A percentile compares a stretch with the other conserved stretches of the same genome.
These are phyloP conservation scores for Lophochroa leadbeateri DNA, from an alignment of 2,113 vertebrate genomes.

Conservation along the genomic window DNA sequence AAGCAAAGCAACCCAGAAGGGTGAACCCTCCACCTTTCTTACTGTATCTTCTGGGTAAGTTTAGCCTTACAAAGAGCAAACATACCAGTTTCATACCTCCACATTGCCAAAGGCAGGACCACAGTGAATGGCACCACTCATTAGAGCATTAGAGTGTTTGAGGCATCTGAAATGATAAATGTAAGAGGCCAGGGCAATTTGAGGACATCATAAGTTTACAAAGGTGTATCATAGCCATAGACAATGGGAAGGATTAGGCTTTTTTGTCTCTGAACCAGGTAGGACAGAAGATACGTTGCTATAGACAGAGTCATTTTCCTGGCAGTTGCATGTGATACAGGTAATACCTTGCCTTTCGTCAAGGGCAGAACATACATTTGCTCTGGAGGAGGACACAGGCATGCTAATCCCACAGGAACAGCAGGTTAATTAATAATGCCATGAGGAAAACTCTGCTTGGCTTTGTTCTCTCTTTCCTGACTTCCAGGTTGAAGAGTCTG, in stretches of 20 bases:
- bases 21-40: background rate
- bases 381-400: background rate
- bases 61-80: background rate
- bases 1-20: background rate
- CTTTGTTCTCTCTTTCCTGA: background rate
- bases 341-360: background rate
- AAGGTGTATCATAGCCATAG: background rate
- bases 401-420: background rate
- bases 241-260: background rate
- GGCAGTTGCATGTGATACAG: background rate
- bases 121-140: background rate
- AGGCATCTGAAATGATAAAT: background rate
- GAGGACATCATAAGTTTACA: background rate
- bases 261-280: background rate
- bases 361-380: background rate
- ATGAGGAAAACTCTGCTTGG: background rate
- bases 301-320: background rate
- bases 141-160: background rate
- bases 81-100: background rate
- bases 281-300: background rate
- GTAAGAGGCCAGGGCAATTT: background rate
- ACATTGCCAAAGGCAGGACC: background rate
- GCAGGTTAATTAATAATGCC: slow-evolving; percentile 28
- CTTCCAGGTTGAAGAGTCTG: background rate
- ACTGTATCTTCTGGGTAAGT: background rate